phyloP scores from a whole-genome alignment of 2,888 invertebrate species.

The Sacculina carcini region DNA sequence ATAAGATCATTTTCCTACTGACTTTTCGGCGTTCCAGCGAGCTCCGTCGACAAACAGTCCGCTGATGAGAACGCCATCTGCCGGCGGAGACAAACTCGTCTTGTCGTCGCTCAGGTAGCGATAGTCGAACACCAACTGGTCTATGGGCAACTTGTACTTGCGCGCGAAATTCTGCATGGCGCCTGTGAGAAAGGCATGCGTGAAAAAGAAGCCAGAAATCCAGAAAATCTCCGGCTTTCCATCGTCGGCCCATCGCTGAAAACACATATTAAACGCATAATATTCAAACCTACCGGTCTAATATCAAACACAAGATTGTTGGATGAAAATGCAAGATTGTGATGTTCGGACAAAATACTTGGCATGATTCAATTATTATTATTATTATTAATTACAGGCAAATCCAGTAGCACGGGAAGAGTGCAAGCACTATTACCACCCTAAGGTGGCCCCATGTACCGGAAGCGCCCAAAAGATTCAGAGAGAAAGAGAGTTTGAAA shows the following conservation, averaged over 20 bases:
- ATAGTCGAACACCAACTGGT: conserved; percentile 20
- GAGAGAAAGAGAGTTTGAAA: too few species aligned
- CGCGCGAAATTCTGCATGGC: conserved; percentile 72
- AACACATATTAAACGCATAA: too few species aligned
- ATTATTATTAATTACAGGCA: too few species aligned
- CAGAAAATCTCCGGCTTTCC: conserved; percentile 63
- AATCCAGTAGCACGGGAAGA: too few species aligned
- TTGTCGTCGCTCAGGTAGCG: conserved; percentile 8
- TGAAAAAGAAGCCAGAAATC: conserved; percentile 79
- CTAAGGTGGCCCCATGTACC: too few species aligned
- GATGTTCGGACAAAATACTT: conserved; percentile 2
- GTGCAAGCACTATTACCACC: too few species aligned
- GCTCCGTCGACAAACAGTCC: conserved; percentile 67
- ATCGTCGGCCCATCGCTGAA: conserved; percentile 22
- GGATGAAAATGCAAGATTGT: conserved; percentile 1
- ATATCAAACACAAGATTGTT: too few species aligned
- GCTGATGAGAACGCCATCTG: conserved; percentile 58
- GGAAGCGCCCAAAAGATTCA: too few species aligned
- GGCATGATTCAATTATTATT: too few species aligned
- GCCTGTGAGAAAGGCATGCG: conserved; percentile 72
- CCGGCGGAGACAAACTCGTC: conserved; percentile 17
- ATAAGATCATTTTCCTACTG: background rate
- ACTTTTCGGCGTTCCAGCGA: conserved; percentile 51
- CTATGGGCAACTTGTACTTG: conserved; percentile 60
- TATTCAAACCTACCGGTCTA: too few species aligned